Evolutionary conservation across 2,113 vertebrate genomes (phyloP), one percentile per base, ranked within the genome.

Genomic region (Uria lomvia): DNA sequence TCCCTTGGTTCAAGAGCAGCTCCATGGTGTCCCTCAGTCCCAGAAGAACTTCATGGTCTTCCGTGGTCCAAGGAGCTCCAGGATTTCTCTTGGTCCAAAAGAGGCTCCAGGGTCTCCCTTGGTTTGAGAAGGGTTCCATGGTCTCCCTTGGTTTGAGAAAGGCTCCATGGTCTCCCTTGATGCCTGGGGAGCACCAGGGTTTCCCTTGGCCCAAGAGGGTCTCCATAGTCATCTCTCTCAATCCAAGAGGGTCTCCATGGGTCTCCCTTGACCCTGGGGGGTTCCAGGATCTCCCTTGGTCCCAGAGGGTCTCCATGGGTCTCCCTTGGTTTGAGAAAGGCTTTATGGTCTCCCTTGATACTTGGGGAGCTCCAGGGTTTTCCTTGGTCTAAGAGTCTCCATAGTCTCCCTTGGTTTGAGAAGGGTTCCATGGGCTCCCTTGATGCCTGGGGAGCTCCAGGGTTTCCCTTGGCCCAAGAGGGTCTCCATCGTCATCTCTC

Each of bases 161-260:
- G 14, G 16, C 18, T 29, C 62, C 38, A 19, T 5, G 26, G 27
- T 8, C 40, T 43, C 29, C 40, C 49, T 24, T 24, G 49, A 8
- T 50, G 23, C 49, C 12, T 24, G 49, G 23, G 34, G 7, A 21
- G n/a, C n/a, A 21, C 29, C 9, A 34, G 18, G 23, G 22, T 24
- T 30, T 38, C 10, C 58, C 26, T 3, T 16, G 3, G 22, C 2
- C 38, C 0, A 2, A 59, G 63, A 29, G 15, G 55, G 26, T 36
- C 72, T 22, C 38, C 26, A 40, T 40, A 11, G 18, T 32, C 50
- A 23, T 52, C 14, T 23, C 43, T 8, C 17, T 45, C 26, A 27
- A 5, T 6, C 26, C 19, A 4, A 43, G 32, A 55, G 21, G 12
- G 8, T 45, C 45, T 45, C 45, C 45, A 19, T 45, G 45, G 45